These are phyloP conservation scores for Trematomus loennbergii DNA, from an alignment of 2,113 vertebrate species.

Conservation along the genomic window DNA sequence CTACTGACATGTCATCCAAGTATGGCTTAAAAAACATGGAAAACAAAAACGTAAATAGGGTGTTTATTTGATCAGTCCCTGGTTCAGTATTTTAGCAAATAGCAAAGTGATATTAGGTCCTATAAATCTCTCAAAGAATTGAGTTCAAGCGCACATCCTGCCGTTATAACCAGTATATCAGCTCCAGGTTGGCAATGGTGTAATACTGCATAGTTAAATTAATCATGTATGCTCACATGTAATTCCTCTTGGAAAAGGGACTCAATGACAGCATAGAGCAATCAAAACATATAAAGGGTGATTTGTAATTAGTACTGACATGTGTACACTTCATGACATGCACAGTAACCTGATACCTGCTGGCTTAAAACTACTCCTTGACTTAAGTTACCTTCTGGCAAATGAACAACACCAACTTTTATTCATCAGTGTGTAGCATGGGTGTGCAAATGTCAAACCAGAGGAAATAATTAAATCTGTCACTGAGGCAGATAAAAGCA, in stretches of 20 bases:
- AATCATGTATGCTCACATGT: conserved; percentile 1
- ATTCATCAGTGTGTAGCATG: not conserved
- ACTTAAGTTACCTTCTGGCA: conserved; percentile 41
- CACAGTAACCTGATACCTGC: conserved; percentile 24
- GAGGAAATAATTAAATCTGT: conserved; percentile 52
- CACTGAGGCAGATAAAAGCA: conserved; percentile 43
- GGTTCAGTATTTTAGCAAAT: not conserved
- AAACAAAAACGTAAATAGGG: not conserved
- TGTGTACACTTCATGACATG: conserved; percentile 1
- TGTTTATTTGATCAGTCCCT: conserved; percentile 4
- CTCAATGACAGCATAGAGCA: conserved; percentile 17
- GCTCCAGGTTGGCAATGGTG: conserved; percentile 20
- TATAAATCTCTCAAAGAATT: not conserved
- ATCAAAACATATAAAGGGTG: conserved; percentile 9
- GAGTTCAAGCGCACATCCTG: conserved; percentile 23
- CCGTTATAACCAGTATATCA: conserved; percentile 22
- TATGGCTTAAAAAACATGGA: not conserved
- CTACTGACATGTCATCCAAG: not conserved
- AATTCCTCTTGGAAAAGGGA: not conserved
- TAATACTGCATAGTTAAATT: conserved; percentile 29
- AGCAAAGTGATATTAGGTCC: not conserved
- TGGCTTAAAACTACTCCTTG: conserved; percentile 25
- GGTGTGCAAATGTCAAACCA: conserved; percentile 45
- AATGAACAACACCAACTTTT: not conserved
- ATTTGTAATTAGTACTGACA: conserved; percentile 24